These are phyloP conservation scores for Prenolepis imparis DNA, from an alignment of 2,888 invertebrate species.

Conservation along the genomic window DNA sequence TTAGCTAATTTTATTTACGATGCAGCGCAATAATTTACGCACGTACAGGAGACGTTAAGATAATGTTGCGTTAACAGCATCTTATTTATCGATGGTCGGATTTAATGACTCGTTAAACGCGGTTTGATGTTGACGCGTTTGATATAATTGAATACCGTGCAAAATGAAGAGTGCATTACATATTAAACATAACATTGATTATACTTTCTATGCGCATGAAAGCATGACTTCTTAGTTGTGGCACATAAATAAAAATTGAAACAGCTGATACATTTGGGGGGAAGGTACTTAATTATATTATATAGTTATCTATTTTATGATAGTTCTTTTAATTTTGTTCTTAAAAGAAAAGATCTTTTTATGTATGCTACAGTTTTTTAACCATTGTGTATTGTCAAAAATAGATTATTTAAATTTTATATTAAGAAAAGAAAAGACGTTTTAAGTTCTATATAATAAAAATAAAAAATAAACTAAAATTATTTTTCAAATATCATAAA, in stretches of 20 bases:
- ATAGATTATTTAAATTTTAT: background rate
- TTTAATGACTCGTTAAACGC: slow-evolving; percentile 51
- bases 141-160: slow-evolving; percentile 56
- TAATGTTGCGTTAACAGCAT: slow-evolving; percentile 66
- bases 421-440: background rate
- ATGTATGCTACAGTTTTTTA: background rate
- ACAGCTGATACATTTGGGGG: background rate
- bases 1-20: slow-evolving; percentile 62
- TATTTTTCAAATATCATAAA: background rate
- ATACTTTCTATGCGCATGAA: slow-evolving; percentile 43
- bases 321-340: too few species aligned
- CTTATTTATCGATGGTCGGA: slow-evolving; percentile 6
- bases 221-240: background rate
- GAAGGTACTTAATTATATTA: background rate
- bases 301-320: background rate
- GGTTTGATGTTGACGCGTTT: slow-evolving; percentile 49
- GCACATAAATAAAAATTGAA: slow-evolving; percentile 51
- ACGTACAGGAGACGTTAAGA: slow-evolving; percentile 50
- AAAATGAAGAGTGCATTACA: slow-evolving; percentile 34
- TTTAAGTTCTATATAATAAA: too few species aligned
- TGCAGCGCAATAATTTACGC: slow-evolving; percentile 61
- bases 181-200: slow-evolving; percentile 51
- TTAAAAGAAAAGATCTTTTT: background rate
- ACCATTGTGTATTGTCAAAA: background rate
- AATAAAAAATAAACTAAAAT: background rate